Base-by-base conservation (phyloP, 2,797 vertebrate genomes). In the Gorsachius magnificus region DNA sequence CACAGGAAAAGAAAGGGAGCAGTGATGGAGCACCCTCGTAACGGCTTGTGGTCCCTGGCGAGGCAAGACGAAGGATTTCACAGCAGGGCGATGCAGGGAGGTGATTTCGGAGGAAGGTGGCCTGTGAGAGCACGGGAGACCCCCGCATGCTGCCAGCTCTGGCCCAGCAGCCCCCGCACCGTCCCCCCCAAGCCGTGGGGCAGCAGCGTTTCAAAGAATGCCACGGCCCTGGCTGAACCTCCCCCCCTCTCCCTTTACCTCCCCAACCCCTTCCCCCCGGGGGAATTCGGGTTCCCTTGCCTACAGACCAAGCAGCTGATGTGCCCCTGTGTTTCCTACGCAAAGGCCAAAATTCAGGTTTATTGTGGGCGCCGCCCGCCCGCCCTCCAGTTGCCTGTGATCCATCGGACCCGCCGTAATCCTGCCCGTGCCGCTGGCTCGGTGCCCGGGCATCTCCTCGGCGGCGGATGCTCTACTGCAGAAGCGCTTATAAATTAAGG, bases 401-500 rank as follows among this genome's bases (percentile, higher is more conserved):
- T 64, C 91, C 28, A 4, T 25, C 19, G 25, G 77, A 48, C 54
- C 91, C n/a, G 1, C 45, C 15, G 3, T 20, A 10, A 46, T 83
- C 75, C 93, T 63, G 35, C 80, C 92, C 48, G 1, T 31, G 29
- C 69, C 28, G n/a, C 72, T 19, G 82, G 69, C 70, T 91, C 22
- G 4, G 48, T 15, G 12, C 66, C 88, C 20, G 8, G 20, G 38
- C 58, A 63, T 70, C 89, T 93, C 83, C 90, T 88, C 35, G 19
- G 81, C 93, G 91, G 92, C 26, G 58, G 96, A 58, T 94, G 93
- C 83, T 96, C 94, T 97, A 97, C 96, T 95, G 95, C 93, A 70
- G 87, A 97, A 97, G 95, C 83, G 29, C 92, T 97, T 96, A 97
- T 97, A 97, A 98, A 98, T 97, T 97, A 97, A 95, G 81, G 89